Conservation (phyloP, 2,888 invertebrate genomes). For the Harpalus rubripes region DNA sequence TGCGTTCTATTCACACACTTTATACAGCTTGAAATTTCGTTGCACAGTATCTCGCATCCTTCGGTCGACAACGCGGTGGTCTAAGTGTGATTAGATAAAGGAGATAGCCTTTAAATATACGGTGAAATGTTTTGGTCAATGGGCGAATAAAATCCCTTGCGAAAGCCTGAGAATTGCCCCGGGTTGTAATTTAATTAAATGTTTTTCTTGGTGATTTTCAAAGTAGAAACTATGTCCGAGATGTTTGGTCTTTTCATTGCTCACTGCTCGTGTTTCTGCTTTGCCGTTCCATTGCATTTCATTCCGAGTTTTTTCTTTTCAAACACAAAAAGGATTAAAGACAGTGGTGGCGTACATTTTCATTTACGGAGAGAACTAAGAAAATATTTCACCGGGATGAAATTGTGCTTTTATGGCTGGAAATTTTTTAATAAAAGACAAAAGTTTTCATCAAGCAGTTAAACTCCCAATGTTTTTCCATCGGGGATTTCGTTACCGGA, state of each 20-base stretch:
- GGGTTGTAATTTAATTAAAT: constrained; percentile 45
- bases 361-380: constrained; percentile 29
- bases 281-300: constrained; percentile 40
- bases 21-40: not conserved
- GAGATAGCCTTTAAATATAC: constrained; percentile 36
- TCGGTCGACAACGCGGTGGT: not conserved
- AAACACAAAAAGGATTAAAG: constrained; percentile 45
- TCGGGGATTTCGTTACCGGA: not conserved
- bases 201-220: constrained; percentile 49
- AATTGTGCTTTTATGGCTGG: constrained; percentile 29
- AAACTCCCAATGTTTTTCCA: not conserved
- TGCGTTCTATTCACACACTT: not conserved
- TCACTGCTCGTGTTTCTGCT: not conserved
- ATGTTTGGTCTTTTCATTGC: constrained; percentile 22
- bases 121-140: constrained; percentile 35
- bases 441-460: constrained; percentile 21
- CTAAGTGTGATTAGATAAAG: constrained; percentile 48
- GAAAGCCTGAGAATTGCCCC: constrained; percentile 25
- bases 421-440: constrained; percentile 46
- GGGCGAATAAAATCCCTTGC: not conserved
- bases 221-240: constrained; percentile 32
- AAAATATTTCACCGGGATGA: constrained; percentile 29
- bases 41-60: not conserved
- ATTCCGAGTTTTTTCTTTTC: constrained; percentile 30
- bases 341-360: constrained; percentile 21